A percentile compares a stretch with the other conserved stretches of the same genome.
These are phyloP conservation scores for Cyclina sinensis DNA, from an alignment of 1,140 invertebrate species.

Conservation along the genomic window DNA sequence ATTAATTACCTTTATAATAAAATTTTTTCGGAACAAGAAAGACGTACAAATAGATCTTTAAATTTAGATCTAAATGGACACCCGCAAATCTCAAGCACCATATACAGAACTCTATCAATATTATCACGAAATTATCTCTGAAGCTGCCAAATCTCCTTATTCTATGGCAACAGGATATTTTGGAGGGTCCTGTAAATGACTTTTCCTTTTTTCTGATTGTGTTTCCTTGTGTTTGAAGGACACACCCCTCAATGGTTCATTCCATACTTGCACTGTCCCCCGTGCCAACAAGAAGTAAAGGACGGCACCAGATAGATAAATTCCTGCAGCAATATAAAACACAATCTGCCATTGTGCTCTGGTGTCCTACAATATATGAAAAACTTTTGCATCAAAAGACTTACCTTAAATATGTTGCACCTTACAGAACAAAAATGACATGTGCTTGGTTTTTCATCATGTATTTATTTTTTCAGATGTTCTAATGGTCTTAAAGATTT, in stretches of 20 bases:
- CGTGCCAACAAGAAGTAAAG: slow-evolving; percentile 76
- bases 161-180: neutral
- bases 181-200: neutral
- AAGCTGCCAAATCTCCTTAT: neutral
- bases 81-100: too few species aligned
- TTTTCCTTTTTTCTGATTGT: neutral
- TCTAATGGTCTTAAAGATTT: too few species aligned
- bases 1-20: too few species aligned
- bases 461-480: too few species aligned
- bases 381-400: neutral
- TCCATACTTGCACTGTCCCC: slow-evolving; percentile 78
- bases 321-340: slow-evolving; percentile 78
- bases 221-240: slow-evolving; percentile 31
- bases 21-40: too few species aligned
- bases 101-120: too few species aligned
- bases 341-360: slow-evolving; percentile 81
- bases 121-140: too few species aligned
- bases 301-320: slow-evolving; percentile 78
- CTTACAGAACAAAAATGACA: too few species aligned
- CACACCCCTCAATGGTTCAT: slow-evolving; percentile 30
- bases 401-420: too few species aligned
- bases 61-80: too few species aligned
- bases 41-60: too few species aligned
- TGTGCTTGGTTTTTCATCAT: too few species aligned
- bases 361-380: slow-evolving; percentile 67